These are phyloP conservation scores for Oxygymnocypris stewartii DNA, from an alignment of 2,113 vertebrate species.

Conservation along the genomic window DNA sequence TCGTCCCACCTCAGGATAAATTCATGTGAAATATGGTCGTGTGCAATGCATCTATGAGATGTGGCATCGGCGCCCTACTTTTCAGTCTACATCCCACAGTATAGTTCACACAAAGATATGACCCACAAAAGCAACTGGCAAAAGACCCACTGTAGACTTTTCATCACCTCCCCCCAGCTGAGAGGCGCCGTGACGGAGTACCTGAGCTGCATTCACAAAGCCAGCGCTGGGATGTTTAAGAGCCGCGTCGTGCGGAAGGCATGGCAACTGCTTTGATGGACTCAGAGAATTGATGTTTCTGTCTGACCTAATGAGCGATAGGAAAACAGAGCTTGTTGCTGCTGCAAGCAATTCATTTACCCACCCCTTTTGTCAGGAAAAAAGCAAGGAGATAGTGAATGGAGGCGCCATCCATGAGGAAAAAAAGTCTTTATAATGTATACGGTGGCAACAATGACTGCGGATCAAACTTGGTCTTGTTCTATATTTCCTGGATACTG, in stretches of 20 bases:
- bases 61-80: conserved; percentile 15
- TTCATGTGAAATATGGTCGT: not conserved
- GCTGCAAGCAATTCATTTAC: conserved; percentile 61
- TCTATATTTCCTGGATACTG: not conserved
- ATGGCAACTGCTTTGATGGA: conserved; percentile 45
- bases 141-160: not conserved
- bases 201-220: conserved; percentile 25
- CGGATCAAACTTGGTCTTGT: conserved; percentile 2
- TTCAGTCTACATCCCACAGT: conserved; percentile 7
- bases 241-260: not conserved
- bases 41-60: not conserved
- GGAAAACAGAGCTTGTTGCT: conserved; percentile 58
- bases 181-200: not conserved
- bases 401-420: conserved; percentile 48
- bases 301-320: conserved; percentile 67
- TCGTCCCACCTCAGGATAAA: conserved; percentile 20
- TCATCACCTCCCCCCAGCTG: conserved; percentile 12
- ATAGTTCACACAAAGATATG: conserved; percentile 29
- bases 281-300: conserved; percentile 67
- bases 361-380: conserved; percentile 27
- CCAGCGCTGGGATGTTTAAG: conserved; percentile 16
- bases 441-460: conserved; percentile 26
- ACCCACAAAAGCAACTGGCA: not conserved
- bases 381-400: not conserved
- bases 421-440: conserved; percentile 61